Conservation (phyloP, 1,140 invertebrate species). For the Schlechtendalia chinensis region DNA sequence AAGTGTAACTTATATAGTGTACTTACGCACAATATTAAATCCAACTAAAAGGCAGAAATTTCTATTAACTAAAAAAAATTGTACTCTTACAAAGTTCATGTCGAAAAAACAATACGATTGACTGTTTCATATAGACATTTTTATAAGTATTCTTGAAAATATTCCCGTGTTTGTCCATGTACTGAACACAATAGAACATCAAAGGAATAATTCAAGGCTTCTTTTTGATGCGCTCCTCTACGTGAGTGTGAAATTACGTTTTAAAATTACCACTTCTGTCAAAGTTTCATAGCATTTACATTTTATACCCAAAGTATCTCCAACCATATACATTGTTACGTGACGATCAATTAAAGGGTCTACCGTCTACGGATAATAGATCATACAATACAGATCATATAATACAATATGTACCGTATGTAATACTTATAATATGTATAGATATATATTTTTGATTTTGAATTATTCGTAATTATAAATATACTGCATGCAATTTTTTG, state of each 20-base stretch:
- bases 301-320: constrained; percentile 4
- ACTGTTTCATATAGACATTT: background rate
- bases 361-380: background rate
- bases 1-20: background rate
- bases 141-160: constrained; percentile 6
- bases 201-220: constrained; percentile 8
- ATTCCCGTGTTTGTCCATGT: background rate
- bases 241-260: constrained; percentile 11
- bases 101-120: constrained; percentile 1
- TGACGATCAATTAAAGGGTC: background rate
- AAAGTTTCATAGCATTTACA: constrained; percentile 22
- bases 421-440: too few species aligned
- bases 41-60: background rate
- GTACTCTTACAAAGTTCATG: background rate
- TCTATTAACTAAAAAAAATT: background rate
- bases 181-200: constrained; percentile 24
- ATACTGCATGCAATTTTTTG: too few species aligned
- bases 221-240: background rate
- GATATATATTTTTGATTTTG: too few species aligned
- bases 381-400: too few species aligned
- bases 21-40: background rate
- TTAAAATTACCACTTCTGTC: constrained; percentile 3
- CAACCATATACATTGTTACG: background rate
- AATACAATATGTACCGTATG: too few species aligned
- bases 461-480: too few species aligned